Evolutionary conservation across 2,113 vertebrate species (phyloP).

Genomic region (Mesoclemmys tuberculata): DNA sequence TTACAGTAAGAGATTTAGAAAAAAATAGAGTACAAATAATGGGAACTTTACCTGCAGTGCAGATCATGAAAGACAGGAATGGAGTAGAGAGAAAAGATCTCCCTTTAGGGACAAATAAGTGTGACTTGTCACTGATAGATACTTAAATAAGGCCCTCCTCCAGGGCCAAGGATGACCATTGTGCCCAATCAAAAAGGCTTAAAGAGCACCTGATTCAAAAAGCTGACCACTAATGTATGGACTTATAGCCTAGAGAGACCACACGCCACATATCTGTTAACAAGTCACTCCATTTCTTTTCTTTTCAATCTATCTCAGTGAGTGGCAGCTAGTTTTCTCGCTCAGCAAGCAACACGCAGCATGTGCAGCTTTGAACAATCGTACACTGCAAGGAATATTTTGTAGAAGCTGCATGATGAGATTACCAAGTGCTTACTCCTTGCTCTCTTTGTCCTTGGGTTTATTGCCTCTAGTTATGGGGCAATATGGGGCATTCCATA

Average conservation of each 20-base stretch:
- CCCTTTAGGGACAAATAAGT: background rate
- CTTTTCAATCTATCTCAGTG: slow-evolving; percentile 46
- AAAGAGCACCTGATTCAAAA: background rate
- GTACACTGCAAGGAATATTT: slow-evolving; percentile 75
- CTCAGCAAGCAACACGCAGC: slow-evolving; percentile 74
- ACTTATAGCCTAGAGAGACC: background rate
- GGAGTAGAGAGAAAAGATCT: background rate
- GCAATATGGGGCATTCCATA: background rate
- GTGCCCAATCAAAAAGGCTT: slow-evolving; percentile 5
- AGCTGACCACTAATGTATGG: background rate
- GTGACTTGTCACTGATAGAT: background rate
- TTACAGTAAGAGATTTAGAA: background rate
- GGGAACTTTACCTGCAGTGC: fast-evolving
- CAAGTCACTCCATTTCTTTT: slow-evolving; percentile 23
- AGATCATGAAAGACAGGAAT: background rate
- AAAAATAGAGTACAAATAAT: background rate
- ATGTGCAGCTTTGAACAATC: slow-evolving; percentile 74
- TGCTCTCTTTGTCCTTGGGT: slow-evolving; percentile 79
- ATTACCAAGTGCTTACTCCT: slow-evolving; percentile 74
- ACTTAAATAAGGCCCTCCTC: background rate
- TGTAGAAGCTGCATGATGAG: slow-evolving; percentile 77
- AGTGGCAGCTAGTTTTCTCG: slow-evolving; percentile 47
- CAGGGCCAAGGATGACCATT: background rate
- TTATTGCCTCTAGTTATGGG: slow-evolving; percentile 67
- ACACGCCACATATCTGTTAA: slow-evolving; percentile 21